Evolutionary conservation across 2,113 vertebrate genomes (phyloP), one percentile per base, ranked within the genome.

Genomic region (Motacilla alba): DNA sequence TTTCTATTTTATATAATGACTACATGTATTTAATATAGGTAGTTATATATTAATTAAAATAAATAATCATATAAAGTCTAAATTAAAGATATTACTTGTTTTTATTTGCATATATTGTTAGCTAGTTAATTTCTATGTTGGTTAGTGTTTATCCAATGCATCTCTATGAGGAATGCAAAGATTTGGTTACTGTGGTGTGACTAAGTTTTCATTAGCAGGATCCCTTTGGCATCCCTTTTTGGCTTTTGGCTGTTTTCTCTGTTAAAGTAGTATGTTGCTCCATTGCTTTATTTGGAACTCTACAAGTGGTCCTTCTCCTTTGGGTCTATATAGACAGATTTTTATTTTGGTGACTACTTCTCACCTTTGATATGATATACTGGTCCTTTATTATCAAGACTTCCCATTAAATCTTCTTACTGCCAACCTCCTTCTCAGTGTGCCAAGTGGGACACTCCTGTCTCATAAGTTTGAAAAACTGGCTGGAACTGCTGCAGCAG

Each of bases 101-200:
- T 39, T 60, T 60, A 44, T 60, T 72, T 76, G 5, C 2, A 88
- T 7, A 28, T 76, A 37, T 62, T 53, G 6, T 69, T 83, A 68
- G 6, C 8, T 74, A 77, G 35, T 66, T 49, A 74, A 62, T 1
- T n/a, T 74, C 23, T 50, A 0, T 52, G 15, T 10, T 82, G 2
- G 5, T 33, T 31, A 68, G 2, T 60, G 37, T 62, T 83, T 89
- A 50, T 74, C 12, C 5, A 41, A 20, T 63, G 10, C 13, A 33
- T 50, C 8, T 33, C 15, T 33, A 24, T 0, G 2, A 82, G 11
- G 67, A 93, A 79, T 20, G 0, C 0, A 4, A 23, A 13, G 19
- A 55, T 10, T 31, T 4, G 4, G 1, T 78, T 75, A 59, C 20
- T 68, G 7, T 30, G 10, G 3, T 66, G 9, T 50, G 41, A 74